Percentiles rank a stretch among this genome's conserved stretches.
Evolutionary conservation across 1,140 invertebrate species (phyloP).

Genomic region (Drosophila malerkotliana): DNA sequence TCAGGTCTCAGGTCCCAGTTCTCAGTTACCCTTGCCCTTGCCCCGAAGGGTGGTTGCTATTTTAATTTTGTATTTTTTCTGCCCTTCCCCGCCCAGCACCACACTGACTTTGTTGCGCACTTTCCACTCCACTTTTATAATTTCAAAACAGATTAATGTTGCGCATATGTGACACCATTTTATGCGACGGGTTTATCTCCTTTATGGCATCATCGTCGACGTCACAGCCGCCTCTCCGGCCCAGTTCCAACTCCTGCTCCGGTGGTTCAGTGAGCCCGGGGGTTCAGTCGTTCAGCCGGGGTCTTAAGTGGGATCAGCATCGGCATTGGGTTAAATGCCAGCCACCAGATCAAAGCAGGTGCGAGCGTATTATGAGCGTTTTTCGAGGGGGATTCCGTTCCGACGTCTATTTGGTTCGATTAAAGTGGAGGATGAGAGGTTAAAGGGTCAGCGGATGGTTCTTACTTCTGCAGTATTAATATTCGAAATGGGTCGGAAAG

Average conservation of each 20-base stretch:
- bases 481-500: too few species aligned
- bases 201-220: conserved; percentile 76
- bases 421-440: not conserved
- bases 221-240: conserved; percentile 9
- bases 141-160: conserved; percentile 83
- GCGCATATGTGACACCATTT: conserved; percentile 83
- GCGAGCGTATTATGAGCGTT: conserved; percentile 51
- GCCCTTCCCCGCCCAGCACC: not conserved
- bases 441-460: conserved; percentile 6
- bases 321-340: conserved; percentile 47
- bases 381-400: conserved; percentile 6
- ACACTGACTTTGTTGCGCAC: conserved; percentile 34
- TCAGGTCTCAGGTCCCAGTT: conserved; percentile 2
- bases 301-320: conserved; percentile 63
- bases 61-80: conserved; percentile 71
- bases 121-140: conserved; percentile 78
- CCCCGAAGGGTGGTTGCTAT: conserved; percentile 66
- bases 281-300: conserved; percentile 43
- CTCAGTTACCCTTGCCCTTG: conserved; percentile 4
- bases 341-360: conserved; percentile 59
- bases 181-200: conserved; percentile 80
- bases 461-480: not conserved
- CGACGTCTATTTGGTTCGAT: conserved; percentile 6
- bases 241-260: conserved; percentile 11
- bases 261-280: conserved; percentile 14